Percentiles rank a stretch among this genome's conserved stretches.
phyloP scores from a whole-genome alignment of 2,888 invertebrate genomes.

The Oscheius onirici region DNA sequence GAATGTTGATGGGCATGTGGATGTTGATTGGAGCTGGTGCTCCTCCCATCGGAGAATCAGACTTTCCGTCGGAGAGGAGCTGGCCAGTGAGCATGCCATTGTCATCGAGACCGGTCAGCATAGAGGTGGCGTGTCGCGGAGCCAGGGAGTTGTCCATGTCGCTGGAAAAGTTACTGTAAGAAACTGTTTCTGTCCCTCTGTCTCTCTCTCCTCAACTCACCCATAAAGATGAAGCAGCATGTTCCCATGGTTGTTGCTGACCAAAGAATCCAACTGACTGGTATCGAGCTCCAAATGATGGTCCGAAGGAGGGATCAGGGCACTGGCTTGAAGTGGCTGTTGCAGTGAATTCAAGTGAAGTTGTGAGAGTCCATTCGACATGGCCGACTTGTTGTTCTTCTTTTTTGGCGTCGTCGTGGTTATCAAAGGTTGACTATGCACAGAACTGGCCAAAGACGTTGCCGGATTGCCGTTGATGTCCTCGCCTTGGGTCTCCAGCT shows the following conservation, averaged over 20 bases:
- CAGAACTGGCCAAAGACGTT: constrained; percentile 37
- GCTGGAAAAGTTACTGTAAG: constrained; percentile 12
- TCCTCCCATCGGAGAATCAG: constrained; percentile 31
- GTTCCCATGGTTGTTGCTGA: constrained; percentile 53
- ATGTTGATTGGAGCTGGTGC: constrained; percentile 32
- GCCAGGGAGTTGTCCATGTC: constrained; percentile 38
- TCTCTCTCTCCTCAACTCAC: constrained; percentile 29
- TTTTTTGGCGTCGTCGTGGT: constrained; percentile 55
- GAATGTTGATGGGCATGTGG: constrained; percentile 37
- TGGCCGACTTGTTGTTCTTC: constrained; percentile 33
- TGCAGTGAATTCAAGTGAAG: constrained; percentile 27
- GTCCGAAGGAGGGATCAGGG: constrained; percentile 52
- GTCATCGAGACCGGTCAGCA: constrained; percentile 44
- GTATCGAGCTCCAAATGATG: constrained; percentile 60
- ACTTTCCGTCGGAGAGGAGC: constrained; percentile 38
- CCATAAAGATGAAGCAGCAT: constrained; percentile 55
- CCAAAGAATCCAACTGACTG: constrained; percentile 53
- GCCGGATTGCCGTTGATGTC: constrained; percentile 26
- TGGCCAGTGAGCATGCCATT: constrained; percentile 36
- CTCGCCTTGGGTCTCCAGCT: constrained; percentile 30
- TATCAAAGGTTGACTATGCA: constrained; percentile 49
- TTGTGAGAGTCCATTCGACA: constrained; percentile 4
- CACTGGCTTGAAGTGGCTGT: constrained; percentile 52
- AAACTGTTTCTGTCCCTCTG: not conserved
- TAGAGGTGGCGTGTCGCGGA: constrained; percentile 32